Evolutionary conservation across 2,888 invertebrate genomes (phyloP), one percentile per base, ranked within the genome.

Genomic region (Cinara cedri): DNA sequence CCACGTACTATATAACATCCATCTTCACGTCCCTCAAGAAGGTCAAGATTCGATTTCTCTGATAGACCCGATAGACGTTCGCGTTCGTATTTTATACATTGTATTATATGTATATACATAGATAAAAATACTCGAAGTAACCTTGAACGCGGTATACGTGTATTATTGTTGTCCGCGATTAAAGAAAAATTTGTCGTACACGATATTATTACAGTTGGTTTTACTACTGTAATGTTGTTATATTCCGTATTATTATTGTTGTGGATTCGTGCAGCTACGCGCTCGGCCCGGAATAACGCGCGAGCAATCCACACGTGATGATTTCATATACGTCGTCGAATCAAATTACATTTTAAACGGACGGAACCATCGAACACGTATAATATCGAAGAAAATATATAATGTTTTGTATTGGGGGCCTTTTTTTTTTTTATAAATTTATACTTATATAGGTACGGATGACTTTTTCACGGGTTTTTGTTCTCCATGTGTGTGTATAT

Each of bases 31-130:
- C 68, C 66, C 57, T 78, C 68, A 42, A 66, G 60, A 78, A 78
- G 76, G 76, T 78, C 68, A 68, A 34, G 46, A 68, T 66, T 66
- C 76, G 76, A 78, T 78, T 78, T 78, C 76, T 78, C 76, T 24
- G 75, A 44, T 66, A 16, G 24, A 55, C 24, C 24, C 44, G 16
- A 62, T 26, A 26, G 34, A 34, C 34, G 8, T 44, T 13, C 54
- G 44, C 9, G 4, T 10, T 19, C 16, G 16, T 16, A n/a, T n/a
- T n/a, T n/a, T n/a, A n/a, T n/a, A n/a, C n/a, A n/a, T n/a, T n/a
- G n/a, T n/a, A n/a, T n/a, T n/a, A n/a, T n/a, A n/a, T n/a, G n/a
- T n/a, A n/a, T n/a, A n/a, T n/a, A n/a, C n/a, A n/a, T n/a, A n/a
- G n/a, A n/a, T n/a, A n/a, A n/a, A n/a, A 34, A 19, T 19, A 70